Base-by-base conservation (phyloP, 2,888 invertebrate genomes). In the Sinohyriopsis cumingii region DNA sequence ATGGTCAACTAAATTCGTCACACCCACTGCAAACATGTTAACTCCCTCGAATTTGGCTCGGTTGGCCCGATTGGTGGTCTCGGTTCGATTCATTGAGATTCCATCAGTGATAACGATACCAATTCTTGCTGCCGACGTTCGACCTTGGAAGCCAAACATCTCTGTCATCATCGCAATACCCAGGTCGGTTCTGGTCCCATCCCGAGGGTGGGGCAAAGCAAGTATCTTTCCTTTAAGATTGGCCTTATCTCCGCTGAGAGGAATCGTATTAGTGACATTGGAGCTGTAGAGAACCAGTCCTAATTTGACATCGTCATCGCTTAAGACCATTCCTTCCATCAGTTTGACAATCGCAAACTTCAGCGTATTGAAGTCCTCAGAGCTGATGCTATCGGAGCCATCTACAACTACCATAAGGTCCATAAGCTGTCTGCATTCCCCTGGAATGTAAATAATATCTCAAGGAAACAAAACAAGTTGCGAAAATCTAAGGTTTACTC, bases 91-190 rank as follows among this genome's bases (percentile, higher is more conserved):
- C 59, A 75, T 75, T 6, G 77, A 77, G 19, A 71, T 70, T 4
- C 77, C 77, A 64, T 77, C 77, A n/a, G 77, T 77, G n/a, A 77
- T 71, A 20, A 77, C 71, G 19, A 77, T 69, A n/a, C 72, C 74
- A 18, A 72, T 70, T 54, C 67, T 70, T 6, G 71, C 73, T 18
- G 72, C 72, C 19, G 65, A 66, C 15, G 65, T 53, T 22, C 74
- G 59, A 20, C 74, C 72, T 59, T 74, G 63, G 1, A 54, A 54
- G 19, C 64, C 54, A 53, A 73, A 76, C 70, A 76, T 73, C 24
- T 73, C 63, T 18, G 68, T 59, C 73, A 76, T 71, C 20, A 63
- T 65, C 25, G 68, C 55, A 22, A 76, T 76, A 69, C 75, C 77
- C 15, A 72, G 53, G 54, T 76, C 70, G 4, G 78, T 78, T 62